Conservation (phyloP, 2,113 vertebrate genomes). For the Hydrolagus affinis region DNA sequence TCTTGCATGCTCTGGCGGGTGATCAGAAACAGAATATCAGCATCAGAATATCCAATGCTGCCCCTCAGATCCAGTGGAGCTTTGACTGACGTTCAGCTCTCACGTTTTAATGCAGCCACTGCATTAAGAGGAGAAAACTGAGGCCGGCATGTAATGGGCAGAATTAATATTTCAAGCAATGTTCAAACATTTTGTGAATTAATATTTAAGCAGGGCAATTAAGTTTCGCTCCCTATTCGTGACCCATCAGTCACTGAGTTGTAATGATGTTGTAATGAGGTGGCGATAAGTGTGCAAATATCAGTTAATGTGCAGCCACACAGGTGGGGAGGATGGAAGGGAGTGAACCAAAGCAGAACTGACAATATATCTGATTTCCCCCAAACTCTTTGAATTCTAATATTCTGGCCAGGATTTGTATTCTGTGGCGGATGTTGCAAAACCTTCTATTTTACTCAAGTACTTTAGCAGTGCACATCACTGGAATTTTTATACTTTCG, state of each 20-base stretch:
- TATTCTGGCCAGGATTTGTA: not conserved
- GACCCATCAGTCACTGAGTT: not conserved
- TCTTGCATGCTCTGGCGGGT: not conserved
- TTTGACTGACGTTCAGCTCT: not conserved
- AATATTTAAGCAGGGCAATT: slow-evolving; percentile 22
- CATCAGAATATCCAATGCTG: not conserved
- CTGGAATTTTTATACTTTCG: slow-evolving; percentile 7
- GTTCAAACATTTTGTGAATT: not conserved
- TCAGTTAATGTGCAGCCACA: not conserved
- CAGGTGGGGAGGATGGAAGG: not conserved
- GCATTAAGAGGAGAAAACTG: not conserved
- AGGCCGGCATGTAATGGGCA: not conserved
- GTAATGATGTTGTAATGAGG: slow-evolving; percentile 13
- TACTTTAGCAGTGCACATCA: not conserved
- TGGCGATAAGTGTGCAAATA: not conserved
- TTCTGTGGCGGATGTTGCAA: not conserved
- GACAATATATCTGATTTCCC: not conserved
- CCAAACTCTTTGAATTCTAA: not conserved
- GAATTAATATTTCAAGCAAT: slow-evolving; percentile 22
- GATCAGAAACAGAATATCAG: not conserved
- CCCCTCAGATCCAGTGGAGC: not conserved
- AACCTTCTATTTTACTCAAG: not conserved
- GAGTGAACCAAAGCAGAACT: not conserved
- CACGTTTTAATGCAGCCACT: not conserved
- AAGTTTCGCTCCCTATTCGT: not conserved